Percentiles rank a stretch among this genome's conserved stretches.
These are phyloP conservation scores for Pogonomyrmex barbatus DNA, from an alignment of 1,140 invertebrate species.

Conservation along the genomic window DNA sequence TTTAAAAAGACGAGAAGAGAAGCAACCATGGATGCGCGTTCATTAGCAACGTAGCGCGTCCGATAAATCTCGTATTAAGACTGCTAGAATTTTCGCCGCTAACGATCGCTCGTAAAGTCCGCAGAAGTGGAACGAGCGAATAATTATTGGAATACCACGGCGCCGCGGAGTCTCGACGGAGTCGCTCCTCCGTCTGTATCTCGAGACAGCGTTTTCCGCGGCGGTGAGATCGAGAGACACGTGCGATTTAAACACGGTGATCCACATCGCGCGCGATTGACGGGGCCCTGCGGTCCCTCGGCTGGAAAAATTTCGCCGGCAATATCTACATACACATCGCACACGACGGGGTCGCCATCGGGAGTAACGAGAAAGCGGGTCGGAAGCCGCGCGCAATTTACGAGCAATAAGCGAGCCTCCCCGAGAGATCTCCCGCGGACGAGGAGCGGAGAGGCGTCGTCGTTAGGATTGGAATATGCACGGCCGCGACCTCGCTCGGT, in stretches of 20 bases:
- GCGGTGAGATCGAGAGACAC: constrained; percentile 40
- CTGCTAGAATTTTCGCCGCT: constrained; percentile 5
- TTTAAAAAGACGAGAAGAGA: neutral
- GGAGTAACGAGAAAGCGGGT: constrained; percentile 79
- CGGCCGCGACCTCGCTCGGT: constrained; percentile 81
- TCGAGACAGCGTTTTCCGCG: constrained; percentile 17
- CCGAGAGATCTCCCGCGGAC: constrained; percentile 69
- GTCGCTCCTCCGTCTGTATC: neutral
- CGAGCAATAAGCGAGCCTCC: constrained; percentile 79
- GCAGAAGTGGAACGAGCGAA: constrained; percentile 34
- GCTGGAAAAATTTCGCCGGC: constrained; percentile 57
- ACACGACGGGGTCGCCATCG: constrained; percentile 67
- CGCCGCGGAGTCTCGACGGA: constrained; percentile 37
- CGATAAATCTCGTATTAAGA: constrained; percentile 13
- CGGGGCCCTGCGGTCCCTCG: constrained; percentile 36
- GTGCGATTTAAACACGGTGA: constrained; percentile 62
- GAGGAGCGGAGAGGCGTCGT: constrained; percentile 75
- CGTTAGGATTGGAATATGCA: constrained; percentile 80
- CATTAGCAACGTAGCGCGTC: neutral
- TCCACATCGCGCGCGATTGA: constrained; percentile 46
- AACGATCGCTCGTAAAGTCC: constrained; percentile 12
- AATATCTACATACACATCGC: constrained; percentile 74
- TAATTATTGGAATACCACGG: constrained; percentile 45
- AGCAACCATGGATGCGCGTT: neutral
- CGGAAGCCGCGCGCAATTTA: constrained; percentile 79